A percentile compares a stretch with the other conserved stretches of the same genome.
Evolutionary conservation across 2,888 invertebrate species (phyloP).

Genomic region (Synanthedon myopaeformis): DNA sequence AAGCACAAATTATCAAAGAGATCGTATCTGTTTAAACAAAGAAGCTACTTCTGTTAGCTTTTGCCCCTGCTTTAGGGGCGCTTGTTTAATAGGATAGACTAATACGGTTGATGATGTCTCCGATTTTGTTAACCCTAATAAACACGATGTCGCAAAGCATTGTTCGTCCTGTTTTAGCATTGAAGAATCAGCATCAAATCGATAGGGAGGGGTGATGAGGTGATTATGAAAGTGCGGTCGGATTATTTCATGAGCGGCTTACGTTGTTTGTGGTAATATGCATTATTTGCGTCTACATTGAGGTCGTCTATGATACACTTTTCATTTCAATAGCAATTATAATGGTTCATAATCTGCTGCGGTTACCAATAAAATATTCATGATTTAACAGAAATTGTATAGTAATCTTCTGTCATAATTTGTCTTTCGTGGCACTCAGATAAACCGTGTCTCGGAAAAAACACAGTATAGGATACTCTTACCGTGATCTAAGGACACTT

Average conservation of each 20-base stretch:
- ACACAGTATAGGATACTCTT: too few species aligned
- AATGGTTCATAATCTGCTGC: too few species aligned
- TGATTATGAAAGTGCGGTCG: slow-evolving; percentile 33
- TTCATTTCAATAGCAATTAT: too few species aligned
- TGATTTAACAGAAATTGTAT: too few species aligned
- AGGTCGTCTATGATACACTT: too few species aligned
- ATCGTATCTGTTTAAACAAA: slow-evolving; percentile 69
- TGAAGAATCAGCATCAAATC: slow-evolving; percentile 9
- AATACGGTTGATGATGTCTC: slow-evolving; percentile 63
- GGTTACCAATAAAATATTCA: too few species aligned
- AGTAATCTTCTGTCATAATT: too few species aligned
- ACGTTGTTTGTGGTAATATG: slow-evolving; percentile 26
- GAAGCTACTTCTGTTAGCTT: slow-evolving; percentile 62
- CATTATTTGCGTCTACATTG: slow-evolving; percentile 10
- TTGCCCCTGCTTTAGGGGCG: slow-evolving; percentile 45
- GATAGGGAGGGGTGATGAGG: slow-evolving; percentile 15
- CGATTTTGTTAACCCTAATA: slow-evolving; percentile 55
- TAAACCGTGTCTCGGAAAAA: too few species aligned
- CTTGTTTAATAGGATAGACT: slow-evolving; percentile 61
- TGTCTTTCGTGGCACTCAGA: too few species aligned
- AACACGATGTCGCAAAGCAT: slow-evolving; percentile 22
- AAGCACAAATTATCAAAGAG: slow-evolving; percentile 70
- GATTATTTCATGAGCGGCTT: slow-evolving; percentile 42
- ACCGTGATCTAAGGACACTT: too few species aligned
- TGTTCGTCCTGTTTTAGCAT: slow-evolving; percentile 24